Percentiles rank a stretch among this genome's conserved stretches.
These are phyloP conservation scores for Drosophila koepferae DNA, from an alignment of 2,888 invertebrate species.

Conservation along the genomic window DNA sequence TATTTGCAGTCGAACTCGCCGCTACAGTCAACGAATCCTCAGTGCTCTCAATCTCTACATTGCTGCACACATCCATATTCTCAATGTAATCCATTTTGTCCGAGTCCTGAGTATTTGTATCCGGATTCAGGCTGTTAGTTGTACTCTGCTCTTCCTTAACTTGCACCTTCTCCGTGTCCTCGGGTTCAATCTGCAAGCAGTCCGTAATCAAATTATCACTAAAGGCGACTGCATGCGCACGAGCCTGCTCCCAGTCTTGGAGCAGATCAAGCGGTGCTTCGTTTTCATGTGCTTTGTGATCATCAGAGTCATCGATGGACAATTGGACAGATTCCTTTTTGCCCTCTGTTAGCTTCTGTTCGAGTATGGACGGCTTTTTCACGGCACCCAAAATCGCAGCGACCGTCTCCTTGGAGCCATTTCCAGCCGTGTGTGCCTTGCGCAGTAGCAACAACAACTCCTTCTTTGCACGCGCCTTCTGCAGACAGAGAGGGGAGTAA, in stretches of 20 bases:
- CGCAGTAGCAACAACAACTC: constrained; percentile 88
- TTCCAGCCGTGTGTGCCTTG: constrained; percentile 87
- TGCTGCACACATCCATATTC: constrained; percentile 83
- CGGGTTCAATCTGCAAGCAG: constrained; percentile 51
- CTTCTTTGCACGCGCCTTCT: constrained; percentile 89
- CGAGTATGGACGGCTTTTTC: constrained; percentile 89
- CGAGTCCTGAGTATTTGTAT: constrained; percentile 70
- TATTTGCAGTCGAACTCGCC: constrained; percentile 42
- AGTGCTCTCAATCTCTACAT: constrained; percentile 83
- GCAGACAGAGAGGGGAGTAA: constrained; percentile 93
- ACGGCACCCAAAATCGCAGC: constrained; percentile 86
- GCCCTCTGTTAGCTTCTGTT: constrained; percentile 89
- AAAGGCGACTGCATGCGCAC: constrained; percentile 86
- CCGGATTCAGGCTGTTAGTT: constrained; percentile 26
- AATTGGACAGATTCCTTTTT: constrained; percentile 83
- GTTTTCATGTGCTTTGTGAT: constrained; percentile 68
- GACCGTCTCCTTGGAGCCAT: constrained; percentile 85
- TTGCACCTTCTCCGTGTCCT: constrained; percentile 10
- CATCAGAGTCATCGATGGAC: constrained; percentile 75
- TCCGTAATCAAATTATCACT: constrained; percentile 66
- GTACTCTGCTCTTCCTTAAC: constrained; percentile 63
- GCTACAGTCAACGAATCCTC: constrained; percentile 71
- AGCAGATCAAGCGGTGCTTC: constrained; percentile 82
- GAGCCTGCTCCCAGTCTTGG: constrained; percentile 87
- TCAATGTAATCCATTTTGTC: constrained; percentile 82